Conservation (phyloP, 2,888 invertebrate species). For the Pecten maximus region DNA sequence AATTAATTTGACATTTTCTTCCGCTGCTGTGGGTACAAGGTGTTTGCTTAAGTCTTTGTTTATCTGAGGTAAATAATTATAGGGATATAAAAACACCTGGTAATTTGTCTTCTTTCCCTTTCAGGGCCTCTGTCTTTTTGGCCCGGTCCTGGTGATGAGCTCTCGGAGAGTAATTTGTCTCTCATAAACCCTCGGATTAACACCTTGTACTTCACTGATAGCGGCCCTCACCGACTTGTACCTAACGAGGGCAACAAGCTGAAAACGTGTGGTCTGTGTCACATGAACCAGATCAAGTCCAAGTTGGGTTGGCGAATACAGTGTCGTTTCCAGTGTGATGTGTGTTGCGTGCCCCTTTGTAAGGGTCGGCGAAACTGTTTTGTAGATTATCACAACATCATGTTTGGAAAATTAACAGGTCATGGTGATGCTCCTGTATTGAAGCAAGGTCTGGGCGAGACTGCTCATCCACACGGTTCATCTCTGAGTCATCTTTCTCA, state of each 20-base stretch:
- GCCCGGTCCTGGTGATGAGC: conserved; percentile 13
- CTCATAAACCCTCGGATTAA: not conserved
- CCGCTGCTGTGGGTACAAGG: not conserved
- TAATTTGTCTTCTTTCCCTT: conserved; percentile 25
- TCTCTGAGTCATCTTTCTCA: not conserved
- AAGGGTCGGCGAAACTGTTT: conserved; percentile 27
- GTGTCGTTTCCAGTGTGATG: conserved; percentile 36
- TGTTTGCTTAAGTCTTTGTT: not conserved
- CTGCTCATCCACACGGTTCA: not conserved
- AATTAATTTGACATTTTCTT: not conserved
- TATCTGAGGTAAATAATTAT: not conserved
- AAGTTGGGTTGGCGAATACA: conserved; percentile 36
- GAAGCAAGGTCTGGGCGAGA: not conserved
- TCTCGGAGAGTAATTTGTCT: conserved; percentile 7
- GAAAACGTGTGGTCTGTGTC: conserved; percentile 24
- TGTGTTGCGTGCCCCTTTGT: conserved; percentile 36
- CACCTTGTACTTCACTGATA: conserved; percentile 10
- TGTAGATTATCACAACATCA: conserved; percentile 22
- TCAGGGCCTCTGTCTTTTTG: conserved; percentile 35
- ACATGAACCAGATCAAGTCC: conserved; percentile 14
- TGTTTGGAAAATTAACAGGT: not conserved
- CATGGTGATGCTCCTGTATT: not conserved
- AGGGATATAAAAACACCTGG: conserved; percentile 20
- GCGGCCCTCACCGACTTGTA: conserved; percentile 12
- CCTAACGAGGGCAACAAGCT: conserved; percentile 12